Evolutionary conservation across 2,113 vertebrate genomes (phyloP), one percentile per base, ranked within the genome.

Genomic region (Zosterops lateralis): DNA sequence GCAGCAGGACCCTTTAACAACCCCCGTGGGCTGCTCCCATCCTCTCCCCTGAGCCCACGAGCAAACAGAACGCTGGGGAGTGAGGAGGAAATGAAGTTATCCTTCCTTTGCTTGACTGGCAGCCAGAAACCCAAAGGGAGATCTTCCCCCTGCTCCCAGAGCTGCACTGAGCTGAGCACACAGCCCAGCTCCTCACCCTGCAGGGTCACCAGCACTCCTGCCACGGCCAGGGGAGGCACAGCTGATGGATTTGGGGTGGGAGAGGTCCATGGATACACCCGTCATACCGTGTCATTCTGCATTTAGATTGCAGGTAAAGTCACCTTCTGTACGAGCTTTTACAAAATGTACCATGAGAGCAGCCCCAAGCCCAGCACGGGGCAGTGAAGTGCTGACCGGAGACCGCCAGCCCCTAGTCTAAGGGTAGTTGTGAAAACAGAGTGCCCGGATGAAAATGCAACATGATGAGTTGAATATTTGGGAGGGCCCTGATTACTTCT

Each of bases 1-100:
- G 65, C n/a, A 73, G 5, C 25, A 67, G 25, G 17, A 19, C 26
- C 47, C 29, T 53, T 12, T 4, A 25, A 14, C 12, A 44, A 19
- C 29, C 51, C 1, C 0, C 6, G 10, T 2, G 34, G 1, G 1
- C 88, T 24, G 70, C 53, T 84, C 29, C 47, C 12, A 4, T 3
- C 61, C 18, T 31, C 51, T 17, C 7, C n/a, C 18, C 17, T 3
- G 56, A 62, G 73, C 1, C 6, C 12, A 0, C 1, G 25, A 3
- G 4, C 1, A 4, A 68, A 14, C 0, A 0, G 50, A 40, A 12
- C 0, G 2, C 12, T 36, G 22, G 14, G 2, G 3, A 36, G 10
- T 16, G 42, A 77, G 12, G 20, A 25, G 54, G 7, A 8, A 3
- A 1, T 3, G 54, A 50, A 18, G 21, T 26, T 44, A 19, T n/a